A percentile compares a stretch with the other conserved stretches of the same genome.
phyloP scores from a whole-genome alignment of 2,888 invertebrate species.

The Lasioglossum marginatum region DNA sequence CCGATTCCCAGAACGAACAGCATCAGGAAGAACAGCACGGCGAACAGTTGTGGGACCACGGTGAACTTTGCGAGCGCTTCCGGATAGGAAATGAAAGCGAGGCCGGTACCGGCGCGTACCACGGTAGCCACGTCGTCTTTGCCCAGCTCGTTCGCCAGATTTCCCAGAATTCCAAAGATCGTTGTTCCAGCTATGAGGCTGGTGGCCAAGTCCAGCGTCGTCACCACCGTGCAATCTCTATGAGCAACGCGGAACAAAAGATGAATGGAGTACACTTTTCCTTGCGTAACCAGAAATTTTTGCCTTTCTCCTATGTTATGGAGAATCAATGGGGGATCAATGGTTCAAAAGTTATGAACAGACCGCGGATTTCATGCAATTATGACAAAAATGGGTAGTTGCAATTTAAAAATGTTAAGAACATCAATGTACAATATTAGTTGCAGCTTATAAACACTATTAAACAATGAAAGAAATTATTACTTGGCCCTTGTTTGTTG shows the following conservation, averaged over 20 bases:
- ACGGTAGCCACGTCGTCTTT: conserved; percentile 88
- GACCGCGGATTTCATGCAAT: too few relatives aligned
- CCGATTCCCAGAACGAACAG: conserved; percentile 91
- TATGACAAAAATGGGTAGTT: too few relatives aligned
- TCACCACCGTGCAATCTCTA: conserved; percentile 91
- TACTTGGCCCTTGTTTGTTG: too few relatives aligned
- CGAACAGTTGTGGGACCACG: conserved; percentile 90
- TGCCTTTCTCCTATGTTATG: too few relatives aligned
- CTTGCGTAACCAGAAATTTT: too few relatives aligned
- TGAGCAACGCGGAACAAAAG: not conserved
- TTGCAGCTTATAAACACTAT: too few relatives aligned
- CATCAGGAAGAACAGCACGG: conserved; percentile 93
- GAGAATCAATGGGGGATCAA: too few relatives aligned
- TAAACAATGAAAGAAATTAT: too few relatives aligned
- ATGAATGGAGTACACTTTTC: not conserved
- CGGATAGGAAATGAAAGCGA: conserved; percentile 94
- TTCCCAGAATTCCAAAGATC: conserved; percentile 94
- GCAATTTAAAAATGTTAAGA: too few relatives aligned
- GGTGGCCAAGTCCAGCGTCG: conserved; percentile 92
- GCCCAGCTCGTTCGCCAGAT: conserved; percentile 89
- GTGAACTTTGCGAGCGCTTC: conserved; percentile 92
- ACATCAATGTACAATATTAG: too few relatives aligned
- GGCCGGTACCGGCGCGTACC: conserved; percentile 91
- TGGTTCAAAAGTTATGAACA: too few relatives aligned
- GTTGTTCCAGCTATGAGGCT: conserved; percentile 93